Evolutionary conservation across 2,797 vertebrate genomes (phyloP).

Genomic region (Notolabrus celidotus): DNA sequence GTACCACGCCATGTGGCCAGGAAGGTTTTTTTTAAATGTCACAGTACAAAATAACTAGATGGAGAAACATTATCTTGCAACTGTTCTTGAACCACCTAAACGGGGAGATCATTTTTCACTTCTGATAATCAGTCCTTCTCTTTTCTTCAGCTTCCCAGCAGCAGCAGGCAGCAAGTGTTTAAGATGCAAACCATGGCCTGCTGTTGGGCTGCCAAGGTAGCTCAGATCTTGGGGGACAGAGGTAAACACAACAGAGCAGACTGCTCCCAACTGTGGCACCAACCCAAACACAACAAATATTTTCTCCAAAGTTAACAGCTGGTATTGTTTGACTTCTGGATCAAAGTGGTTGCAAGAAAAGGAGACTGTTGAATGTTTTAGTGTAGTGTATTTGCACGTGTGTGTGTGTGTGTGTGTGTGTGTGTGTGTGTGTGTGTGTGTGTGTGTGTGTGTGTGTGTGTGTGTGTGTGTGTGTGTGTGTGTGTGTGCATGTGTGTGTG

Average conservation of each 20-base stretch:
- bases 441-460: too few relatives aligned
- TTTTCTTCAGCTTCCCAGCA: conserved; percentile 30
- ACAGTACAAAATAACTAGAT: not conserved
- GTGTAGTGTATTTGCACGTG: too few relatives aligned
- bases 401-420: too few relatives aligned
- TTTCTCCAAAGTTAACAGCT: conserved; percentile 22
- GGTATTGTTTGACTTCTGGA: conserved; percentile 10
- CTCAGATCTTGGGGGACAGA: conserved; percentile 57
- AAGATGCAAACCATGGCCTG: conserved; percentile 50
- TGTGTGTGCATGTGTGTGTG: too few relatives aligned
- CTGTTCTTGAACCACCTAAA: not conserved
- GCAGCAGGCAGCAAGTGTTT: conserved; percentile 46
- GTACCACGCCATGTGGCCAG: not conserved
- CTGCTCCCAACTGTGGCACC: conserved; percentile 51
- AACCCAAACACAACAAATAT: conserved; percentile 54
- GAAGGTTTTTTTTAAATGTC: conserved; percentile 31
- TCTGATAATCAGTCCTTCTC: conserved; percentile 41
- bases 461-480: too few relatives aligned
- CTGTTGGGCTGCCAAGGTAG: conserved; percentile 54
- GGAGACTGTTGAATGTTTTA: too few relatives aligned
- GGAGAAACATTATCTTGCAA: not conserved
- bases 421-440: too few relatives aligned
- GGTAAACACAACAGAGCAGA: conserved; percentile 67
- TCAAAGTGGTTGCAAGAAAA: too few relatives aligned
- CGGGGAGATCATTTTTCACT: conserved; percentile 7